These are phyloP conservation scores for Pseudois nayaur DNA, from an alignment of 2,113 vertebrate species.

Conservation along the genomic window DNA sequence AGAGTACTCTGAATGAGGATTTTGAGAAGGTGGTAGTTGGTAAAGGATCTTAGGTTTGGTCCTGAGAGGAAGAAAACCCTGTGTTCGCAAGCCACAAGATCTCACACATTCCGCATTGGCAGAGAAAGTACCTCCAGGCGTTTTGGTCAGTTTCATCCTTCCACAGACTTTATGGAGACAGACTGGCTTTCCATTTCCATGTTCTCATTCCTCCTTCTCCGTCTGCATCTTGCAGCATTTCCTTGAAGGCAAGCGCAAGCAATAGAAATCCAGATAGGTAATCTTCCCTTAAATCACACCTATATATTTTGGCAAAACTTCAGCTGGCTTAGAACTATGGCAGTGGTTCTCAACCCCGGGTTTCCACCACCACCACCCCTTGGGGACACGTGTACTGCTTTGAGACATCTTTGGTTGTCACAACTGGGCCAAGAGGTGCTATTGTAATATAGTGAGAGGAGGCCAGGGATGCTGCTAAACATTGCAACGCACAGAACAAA, in stretches of 20 bases:
- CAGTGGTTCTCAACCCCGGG: neutral
- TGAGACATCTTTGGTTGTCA: neutral
- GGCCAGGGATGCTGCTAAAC: neutral
- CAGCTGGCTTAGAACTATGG: neutral
- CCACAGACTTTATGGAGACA: neutral
- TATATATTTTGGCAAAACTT: neutral
- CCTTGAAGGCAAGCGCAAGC: constrained; percentile 11
- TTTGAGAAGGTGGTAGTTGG: neutral
- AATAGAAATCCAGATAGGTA: neutral
- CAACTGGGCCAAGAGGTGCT: neutral
- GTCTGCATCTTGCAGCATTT: accelerated
- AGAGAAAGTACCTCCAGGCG: constrained; percentile 18
- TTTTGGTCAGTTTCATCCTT: neutral
- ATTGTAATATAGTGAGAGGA: neutral
- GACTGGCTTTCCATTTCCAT: accelerated
- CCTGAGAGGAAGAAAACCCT: neutral
- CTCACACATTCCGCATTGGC: neutral
- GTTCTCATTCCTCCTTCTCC: neutral
- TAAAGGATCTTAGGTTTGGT: neutral
- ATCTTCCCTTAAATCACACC: neutral
- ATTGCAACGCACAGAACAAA: neutral
- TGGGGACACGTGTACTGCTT: neutral
- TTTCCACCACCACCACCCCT: neutral
- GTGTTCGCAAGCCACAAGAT: neutral
- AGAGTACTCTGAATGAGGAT: neutral